Evolutionary conservation across 2,797 vertebrate species (phyloP), one percentile per base, ranked within the genome.

Genomic region (Odontamblyopus rebecca): DNA sequence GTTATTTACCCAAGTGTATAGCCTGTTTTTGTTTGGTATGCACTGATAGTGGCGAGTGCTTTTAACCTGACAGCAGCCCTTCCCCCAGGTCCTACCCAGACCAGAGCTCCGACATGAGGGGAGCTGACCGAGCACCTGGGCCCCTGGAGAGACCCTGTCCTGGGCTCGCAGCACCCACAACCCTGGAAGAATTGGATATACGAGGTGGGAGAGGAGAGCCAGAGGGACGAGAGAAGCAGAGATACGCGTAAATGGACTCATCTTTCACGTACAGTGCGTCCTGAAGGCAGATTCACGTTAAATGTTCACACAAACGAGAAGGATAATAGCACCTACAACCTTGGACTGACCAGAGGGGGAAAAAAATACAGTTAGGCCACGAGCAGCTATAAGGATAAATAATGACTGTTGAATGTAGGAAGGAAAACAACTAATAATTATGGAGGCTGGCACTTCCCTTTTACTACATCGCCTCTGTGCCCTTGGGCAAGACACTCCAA

Each of bases 101-200:
- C 26, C 57, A 13, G 27, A 29, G 23, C 56, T 13, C 23, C 15
- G 56, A 59, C 56, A 5, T 13, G 27, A 0, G 13, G 15, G 27
- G 73, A 76, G 77, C 69, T 67, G 78, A 81, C 66, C 44, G 79
- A n/a, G 56, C 73, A 79, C 74, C 63, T 57, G 50, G 69, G 60
- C 69, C 80, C 72, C 82, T 68, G 27, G 82, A 84, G 86, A 80
- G 51, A 74, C 23, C 68, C 76, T 78, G 75, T 82, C 80, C 78
- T 68, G 78, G 56, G 69, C 70, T 67, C 35, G n/a, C 71, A 69
- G 63, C 65, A 51, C 51, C 35, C 41, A 16, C 13, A 5, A 64
- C 73, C 61, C 73, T 59, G 65, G 35, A 81, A 67, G 73, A 78
- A 84, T 76, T 70, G 78, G 64, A 72, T 48, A 23, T 44, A 73